Evolutionary conservation across 2,888 invertebrate genomes (phyloP).

Genomic region (Drosophila peninsularis): DNA sequence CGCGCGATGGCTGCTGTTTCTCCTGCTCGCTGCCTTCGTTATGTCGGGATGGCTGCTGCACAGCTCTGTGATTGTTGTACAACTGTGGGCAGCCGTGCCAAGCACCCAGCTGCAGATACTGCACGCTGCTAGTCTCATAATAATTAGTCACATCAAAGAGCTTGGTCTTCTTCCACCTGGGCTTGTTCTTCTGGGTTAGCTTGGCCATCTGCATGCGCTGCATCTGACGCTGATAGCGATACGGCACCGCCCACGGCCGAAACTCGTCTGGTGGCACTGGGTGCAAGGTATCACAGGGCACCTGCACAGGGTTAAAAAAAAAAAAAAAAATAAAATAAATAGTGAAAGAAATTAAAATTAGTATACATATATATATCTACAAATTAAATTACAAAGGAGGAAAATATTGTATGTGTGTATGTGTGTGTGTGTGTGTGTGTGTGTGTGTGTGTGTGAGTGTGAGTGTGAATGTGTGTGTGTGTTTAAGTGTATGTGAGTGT

Average conservation of each 20-base stretch:
- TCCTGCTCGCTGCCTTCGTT: background rate
- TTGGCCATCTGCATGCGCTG: slow-evolving; percentile 57
- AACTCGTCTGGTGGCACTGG: slow-evolving; percentile 88
- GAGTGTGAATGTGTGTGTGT: no score
- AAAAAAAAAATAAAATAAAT: background rate
- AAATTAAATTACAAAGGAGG: no score
- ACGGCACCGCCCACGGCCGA: slow-evolving; percentile 89
- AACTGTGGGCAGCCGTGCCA: slow-evolving; percentile 22
- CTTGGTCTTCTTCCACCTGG: slow-evolving; percentile 55
- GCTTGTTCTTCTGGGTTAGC: slow-evolving; percentile 38
- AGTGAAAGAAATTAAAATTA: background rate
- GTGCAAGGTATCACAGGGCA: slow-evolving; percentile 88
- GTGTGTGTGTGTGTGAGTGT: no score
- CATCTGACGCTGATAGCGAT: slow-evolving; percentile 84
- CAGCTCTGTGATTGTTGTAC: background rate
- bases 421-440: no score
- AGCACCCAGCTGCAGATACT: slow-evolving; percentile 32
- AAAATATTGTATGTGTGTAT: no score
- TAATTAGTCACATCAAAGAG: slow-evolving; percentile 45
- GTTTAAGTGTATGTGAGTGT: no score
- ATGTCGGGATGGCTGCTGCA: slow-evolving; percentile 6
- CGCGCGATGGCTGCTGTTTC: slow-evolving; percentile 16
- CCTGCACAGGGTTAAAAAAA: slow-evolving; percentile 49
- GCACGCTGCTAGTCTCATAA: slow-evolving; percentile 47
- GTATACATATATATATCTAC: no score